phyloP scores from a whole-genome alignment of 2,888 invertebrate species.

The Thera obeliscata region DNA sequence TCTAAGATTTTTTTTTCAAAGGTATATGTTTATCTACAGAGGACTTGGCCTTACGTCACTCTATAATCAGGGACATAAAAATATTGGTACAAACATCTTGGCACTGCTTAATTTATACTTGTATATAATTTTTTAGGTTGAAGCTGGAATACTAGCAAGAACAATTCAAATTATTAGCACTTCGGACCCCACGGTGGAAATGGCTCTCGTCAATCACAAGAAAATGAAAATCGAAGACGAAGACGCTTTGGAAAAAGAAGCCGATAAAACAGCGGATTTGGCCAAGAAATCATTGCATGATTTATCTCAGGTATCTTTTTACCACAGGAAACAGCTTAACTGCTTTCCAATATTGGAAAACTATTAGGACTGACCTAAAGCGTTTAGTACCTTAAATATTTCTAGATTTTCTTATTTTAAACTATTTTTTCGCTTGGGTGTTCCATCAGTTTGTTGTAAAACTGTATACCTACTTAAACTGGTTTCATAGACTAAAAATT shows the following conservation, averaged over 20 bases:
- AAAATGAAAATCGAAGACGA: conserved; percentile 81
- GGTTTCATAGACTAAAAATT: no score
- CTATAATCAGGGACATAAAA: not conserved
- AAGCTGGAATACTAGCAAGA: conserved; percentile 89
- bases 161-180: conserved; percentile 90
- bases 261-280: conserved; percentile 66
- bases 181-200: conserved; percentile 80
- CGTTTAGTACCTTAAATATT: no score
- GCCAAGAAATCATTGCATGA: conserved; percentile 77
- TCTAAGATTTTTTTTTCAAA: not conserved
- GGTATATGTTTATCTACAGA: not conserved
- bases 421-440: no score
- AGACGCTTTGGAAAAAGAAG: conserved; percentile 82
- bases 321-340: conserved; percentile 17
- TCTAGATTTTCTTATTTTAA: no score
- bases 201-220: conserved; percentile 79
- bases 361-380: conserved; percentile 9
- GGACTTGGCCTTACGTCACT: not conserved
- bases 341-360: conserved; percentile 26
- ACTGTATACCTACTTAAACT: no score
- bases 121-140: conserved; percentile 77
- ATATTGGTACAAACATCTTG: not conserved
- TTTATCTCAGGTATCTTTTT: conserved; percentile 70
- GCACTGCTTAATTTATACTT: not conserved
- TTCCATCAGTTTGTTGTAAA: no score